Evolutionary conservation across 2,797 vertebrate genomes (phyloP), one percentile per base, ranked within the genome.

Genomic region (Intellagama lesueurii): DNA sequence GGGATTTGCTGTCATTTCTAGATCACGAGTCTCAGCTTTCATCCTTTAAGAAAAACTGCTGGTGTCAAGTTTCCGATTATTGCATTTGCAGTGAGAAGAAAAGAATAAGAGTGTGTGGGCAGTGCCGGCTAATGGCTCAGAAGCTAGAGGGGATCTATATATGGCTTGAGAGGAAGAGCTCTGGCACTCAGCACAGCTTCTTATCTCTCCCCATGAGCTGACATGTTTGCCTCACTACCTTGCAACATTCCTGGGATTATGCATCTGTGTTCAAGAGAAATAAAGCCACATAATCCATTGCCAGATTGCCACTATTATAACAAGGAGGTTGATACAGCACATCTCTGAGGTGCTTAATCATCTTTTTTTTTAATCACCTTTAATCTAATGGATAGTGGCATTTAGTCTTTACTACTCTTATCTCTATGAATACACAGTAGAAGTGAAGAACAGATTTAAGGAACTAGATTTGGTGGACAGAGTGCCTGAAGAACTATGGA

Each of bases 1-100:
- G 81, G 32, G 64, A 35, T 82, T 82, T 81, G 80, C 60, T 90
- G 72, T 44, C 78, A 82, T 86, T 90, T 76, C 56, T 78, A 81
- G 78, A 82, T 69, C 70, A 76, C 8, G 26, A 8, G 3, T 77
- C 32, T 82, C 26, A 82, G 84, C 60, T 89, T 89, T 86, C 70
- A 44, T 56, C 40, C 49, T 85, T 40, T 76, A 68, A 85, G 78
- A 30, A 77, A 76, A 86, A 60, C 12, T n/a, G 24, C 56, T 90
- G 60, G 44, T 40, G 26, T 81, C 80, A 28, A 66, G 12, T 76
- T 89, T 76, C 40, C 32, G 32, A 44, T 82, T 76, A 86, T 68
- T 44, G 35, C 44, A 77, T 56, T 56, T 56, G 12, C 52, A 47
- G 26, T 0, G 26, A 28, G 28, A 76, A 77, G n/a, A 68, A 81